Base-by-base conservation (phyloP, 2,113 vertebrate genomes). In the Cardinalis cardinalis region DNA sequence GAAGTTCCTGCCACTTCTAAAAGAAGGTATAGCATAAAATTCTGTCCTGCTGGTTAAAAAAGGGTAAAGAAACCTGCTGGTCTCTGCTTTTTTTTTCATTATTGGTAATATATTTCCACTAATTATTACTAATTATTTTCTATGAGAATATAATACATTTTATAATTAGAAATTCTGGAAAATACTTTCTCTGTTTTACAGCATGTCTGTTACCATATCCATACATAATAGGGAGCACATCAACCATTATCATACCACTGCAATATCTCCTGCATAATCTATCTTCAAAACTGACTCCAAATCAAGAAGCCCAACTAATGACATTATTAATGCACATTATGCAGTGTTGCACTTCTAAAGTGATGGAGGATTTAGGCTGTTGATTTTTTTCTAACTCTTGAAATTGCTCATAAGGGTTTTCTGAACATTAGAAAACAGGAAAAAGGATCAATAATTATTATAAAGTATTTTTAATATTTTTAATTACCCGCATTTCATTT, bases 181-280 rank as follows among this genome's bases (percentile, higher is more conserved):
- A 61, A n/a, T 65, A 3, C 6, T 48, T 83, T 34, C 20, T 79
- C 36, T 80, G 7, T 76, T 76, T 79, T 34, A 38, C 29, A 55
- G 20, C 9, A 14, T 1, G 3, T n/a, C 6, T 69, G 11, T 40
- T 72, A 32, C 18, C 10, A 24, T 0, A 0, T 43, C 26, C 11
- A 7, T 76, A 14, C 8, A 17, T 24, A 80, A 48, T 2, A 68
- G 10, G 9, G 14, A 87, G 20, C 36, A 49, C 18, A 10, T 74
- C 46, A 78, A 68, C 13, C 29, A 71, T 86, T 75, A 32, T 53
- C 32, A 18, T 41, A 79, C 9, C 19, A 41, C 18, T 53, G 4
- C 34, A 82, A 12, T 36, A 53, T 41, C 34, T 72, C 18, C 28
- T 43, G 5, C 9, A 71, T 15, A 58, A 78, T 20, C 19, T 32